These are phyloP conservation scores for Barnardius zonarius DNA, from an alignment of 2,113 vertebrate species.

Conservation along the genomic window DNA sequence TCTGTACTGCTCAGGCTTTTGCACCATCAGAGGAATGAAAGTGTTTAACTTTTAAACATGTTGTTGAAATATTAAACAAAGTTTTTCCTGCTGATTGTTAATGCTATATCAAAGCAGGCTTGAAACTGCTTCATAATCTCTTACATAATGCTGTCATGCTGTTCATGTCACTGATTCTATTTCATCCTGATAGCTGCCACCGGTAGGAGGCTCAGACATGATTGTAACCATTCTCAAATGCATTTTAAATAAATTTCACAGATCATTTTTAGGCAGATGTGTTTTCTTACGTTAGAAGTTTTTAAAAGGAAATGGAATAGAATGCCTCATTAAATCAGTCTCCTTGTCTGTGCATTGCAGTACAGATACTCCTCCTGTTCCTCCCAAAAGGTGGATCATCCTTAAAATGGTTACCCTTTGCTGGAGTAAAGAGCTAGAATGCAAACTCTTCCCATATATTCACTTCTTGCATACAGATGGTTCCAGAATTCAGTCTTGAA, in stretches of 20 bases:
- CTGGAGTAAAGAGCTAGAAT: not conserved
- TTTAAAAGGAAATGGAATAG: not conserved
- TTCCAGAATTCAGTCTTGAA: rapidly evolving
- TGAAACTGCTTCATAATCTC: constrained; percentile 48
- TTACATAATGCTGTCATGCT: constrained; percentile 59
- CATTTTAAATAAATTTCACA: constrained; percentile 26
- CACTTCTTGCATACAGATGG: not conserved
- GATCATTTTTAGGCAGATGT: not conserved
- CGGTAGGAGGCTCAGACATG: not conserved
- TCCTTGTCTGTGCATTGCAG: not conserved
- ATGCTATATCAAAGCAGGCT: constrained; percentile 43
- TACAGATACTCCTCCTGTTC: not conserved
- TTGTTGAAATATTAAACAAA: constrained; percentile 60
- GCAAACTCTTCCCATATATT: not conserved
- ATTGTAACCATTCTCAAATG: constrained; percentile 25
- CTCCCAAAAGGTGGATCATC: not conserved
- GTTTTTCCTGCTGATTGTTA: constrained; percentile 26
- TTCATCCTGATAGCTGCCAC: constrained; percentile 49
- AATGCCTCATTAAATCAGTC: not conserved
- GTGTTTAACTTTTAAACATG: constrained; percentile 56
- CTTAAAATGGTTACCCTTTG: not conserved
- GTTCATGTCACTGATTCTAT: constrained; percentile 34
- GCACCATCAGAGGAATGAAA: constrained; percentile 11
- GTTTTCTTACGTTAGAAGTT: not conserved
- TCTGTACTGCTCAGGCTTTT: not conserved